Base-by-base conservation (phyloP, 2,113 vertebrate species). In the Tychaedon coryphoeus region DNA sequence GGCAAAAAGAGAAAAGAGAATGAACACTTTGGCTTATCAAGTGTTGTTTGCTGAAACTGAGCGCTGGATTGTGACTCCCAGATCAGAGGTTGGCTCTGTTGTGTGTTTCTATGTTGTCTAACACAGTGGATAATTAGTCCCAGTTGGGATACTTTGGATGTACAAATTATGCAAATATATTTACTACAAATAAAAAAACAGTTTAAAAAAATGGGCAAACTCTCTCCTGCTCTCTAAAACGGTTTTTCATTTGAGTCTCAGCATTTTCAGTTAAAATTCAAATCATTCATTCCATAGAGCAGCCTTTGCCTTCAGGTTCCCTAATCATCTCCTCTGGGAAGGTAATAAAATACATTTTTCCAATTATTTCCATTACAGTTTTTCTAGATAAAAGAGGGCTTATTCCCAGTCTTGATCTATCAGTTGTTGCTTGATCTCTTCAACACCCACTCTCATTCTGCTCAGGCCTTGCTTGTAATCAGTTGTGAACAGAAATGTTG, bases 11-110 rank as follows among this genome's bases (percentile, higher is more conserved):
- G 31, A 34, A 47, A 51, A 69, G 78, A 69, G 53, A 89, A 92
- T 28, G 65, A 95, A 85, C 87, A 87, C 54, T 95, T 86, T 38
- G 93, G 81, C 73, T 56, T 92, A 89, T 91, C 86, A 45, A 94
- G 77, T 69, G 91, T n/a, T 93, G 69, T 69, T 90, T 92, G 84
- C 83, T 91, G 74, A 76, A 95, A 72, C 92, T 81, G 87, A 89
- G 91, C 29, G 0, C 54, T 50, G 87, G 80, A 64, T 72, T 91
- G 91, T 94, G 86, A 43, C 80, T 80, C 84, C 72, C 76, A 38
- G 56, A 71, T 45, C 84, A 96, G 77, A 93, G 89, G 61, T 19
- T 95, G 87, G 38, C 89, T 96, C 73, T 95, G 84, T 34, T 81
- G 42, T 0, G 4, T 82, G 86, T 86, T 92, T 93, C 20, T 85